A percentile compares a stretch with the other conserved stretches of the same genome.
phyloP scores from a whole-genome alignment of 2,113 vertebrate species.

The Oncorhynchus masou region DNA sequence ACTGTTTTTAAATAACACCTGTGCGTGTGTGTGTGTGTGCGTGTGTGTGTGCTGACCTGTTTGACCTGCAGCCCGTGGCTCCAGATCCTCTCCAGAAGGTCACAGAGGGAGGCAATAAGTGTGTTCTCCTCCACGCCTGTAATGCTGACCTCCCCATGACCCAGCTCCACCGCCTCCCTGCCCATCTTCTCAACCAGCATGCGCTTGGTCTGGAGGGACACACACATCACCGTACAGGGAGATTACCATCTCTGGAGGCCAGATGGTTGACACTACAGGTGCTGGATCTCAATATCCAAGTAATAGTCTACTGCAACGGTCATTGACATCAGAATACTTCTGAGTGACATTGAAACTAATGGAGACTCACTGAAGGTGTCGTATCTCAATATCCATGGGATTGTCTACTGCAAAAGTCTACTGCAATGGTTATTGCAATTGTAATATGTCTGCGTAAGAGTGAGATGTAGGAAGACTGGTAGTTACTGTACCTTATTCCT shows the following conservation, averaged over 20 bases:
- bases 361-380: too few relatives aligned
- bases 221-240: neutral
- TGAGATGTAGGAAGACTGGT: neutral
- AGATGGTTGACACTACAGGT: neutral
- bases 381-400: neutral
- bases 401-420: neutral
- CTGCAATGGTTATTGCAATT: too few relatives aligned
- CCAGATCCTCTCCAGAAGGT: conserved; percentile 97
- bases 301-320: too few relatives aligned
- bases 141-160: conserved; percentile 95
- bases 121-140: conserved; percentile 96
- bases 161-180: conserved; percentile 92
- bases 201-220: conserved; percentile 85
- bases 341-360: too few relatives aligned
- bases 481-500: conserved; percentile 86
- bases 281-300: too few relatives aligned
- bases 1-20: neutral
- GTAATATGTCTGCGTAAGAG: neutral
- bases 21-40: neutral
- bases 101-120: conserved; percentile 93
- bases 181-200: conserved; percentile 99
- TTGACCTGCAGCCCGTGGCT: conserved; percentile 94
- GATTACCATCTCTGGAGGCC: neutral
- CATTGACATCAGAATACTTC: too few relatives aligned
- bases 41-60: conserved; percentile 76